These are phyloP conservation scores for Drosophila athabasca DNA, from an alignment of 1,140 invertebrate genomes.

Conservation along the genomic window DNA sequence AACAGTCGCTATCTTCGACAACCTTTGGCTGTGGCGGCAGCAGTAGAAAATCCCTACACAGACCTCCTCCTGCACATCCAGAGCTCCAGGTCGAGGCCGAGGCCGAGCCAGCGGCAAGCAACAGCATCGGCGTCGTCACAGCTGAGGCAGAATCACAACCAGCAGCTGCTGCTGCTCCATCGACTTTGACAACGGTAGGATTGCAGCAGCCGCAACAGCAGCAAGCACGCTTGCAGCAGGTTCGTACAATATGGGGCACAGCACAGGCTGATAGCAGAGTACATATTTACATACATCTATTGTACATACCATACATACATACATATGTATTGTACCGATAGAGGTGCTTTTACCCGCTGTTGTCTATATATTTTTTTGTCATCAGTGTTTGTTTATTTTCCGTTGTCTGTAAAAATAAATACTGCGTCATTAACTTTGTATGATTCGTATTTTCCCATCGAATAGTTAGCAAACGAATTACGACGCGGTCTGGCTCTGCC, in stretches of 20 bases:
- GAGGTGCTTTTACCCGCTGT: slow-evolving; percentile 7
- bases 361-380: slow-evolving; percentile 14
- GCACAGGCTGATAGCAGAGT: slow-evolving; percentile 31
- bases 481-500: slow-evolving; percentile 7
- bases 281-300: not conserved
- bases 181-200: slow-evolving; percentile 3
- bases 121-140: slow-evolving; percentile 7
- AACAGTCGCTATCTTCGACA: slow-evolving; percentile 10
- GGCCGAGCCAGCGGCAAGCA: slow-evolving; percentile 3
- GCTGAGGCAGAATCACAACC: slow-evolving; percentile 17
- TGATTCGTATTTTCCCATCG: slow-evolving; percentile 14
- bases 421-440: slow-evolving; percentile 16
- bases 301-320: no score
- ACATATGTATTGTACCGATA: no score
- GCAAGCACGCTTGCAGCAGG: slow-evolving; percentile 26
- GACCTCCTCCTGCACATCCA: not conserved
- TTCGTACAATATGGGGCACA: slow-evolving; percentile 35
- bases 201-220: slow-evolving; percentile 26
- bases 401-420: slow-evolving; percentile 14
- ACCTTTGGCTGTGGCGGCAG: slow-evolving; percentile 25
- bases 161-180: slow-evolving; percentile 7
- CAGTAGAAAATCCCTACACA: slow-evolving; percentile 29
- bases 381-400: slow-evolving; percentile 13
- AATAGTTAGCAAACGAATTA: slow-evolving; percentile 16
- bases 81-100: slow-evolving; percentile 1